phyloP scores from a whole-genome alignment of 2,113 vertebrate species.

The Semicossyphus pulcher region DNA sequence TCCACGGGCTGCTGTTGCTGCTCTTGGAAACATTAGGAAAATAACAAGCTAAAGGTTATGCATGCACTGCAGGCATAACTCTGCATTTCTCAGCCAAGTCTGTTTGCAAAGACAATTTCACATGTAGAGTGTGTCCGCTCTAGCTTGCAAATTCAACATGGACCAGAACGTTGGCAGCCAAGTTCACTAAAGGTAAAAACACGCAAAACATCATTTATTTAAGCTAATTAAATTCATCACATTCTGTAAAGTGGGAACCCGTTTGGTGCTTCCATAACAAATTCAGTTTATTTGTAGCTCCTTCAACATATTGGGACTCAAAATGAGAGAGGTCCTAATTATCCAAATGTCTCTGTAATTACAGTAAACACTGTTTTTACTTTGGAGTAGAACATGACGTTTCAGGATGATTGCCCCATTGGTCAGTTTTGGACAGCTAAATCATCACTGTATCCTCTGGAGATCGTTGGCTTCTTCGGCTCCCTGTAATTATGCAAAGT shows the following conservation, averaged over 20 bases:
- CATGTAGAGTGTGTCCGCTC: conserved; percentile 10
- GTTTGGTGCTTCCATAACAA: no score
- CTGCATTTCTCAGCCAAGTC: conserved; percentile 21
- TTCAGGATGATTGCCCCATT: conserved; percentile 12
- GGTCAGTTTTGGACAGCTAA: conserved; percentile 44
- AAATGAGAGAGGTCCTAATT: conserved; percentile 33
- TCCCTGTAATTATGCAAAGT: background rate
- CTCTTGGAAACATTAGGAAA: conserved; percentile 48
- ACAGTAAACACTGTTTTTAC: conserved; percentile 31
- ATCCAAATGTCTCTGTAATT: conserved; percentile 58
- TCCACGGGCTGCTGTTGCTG: conserved; percentile 30
- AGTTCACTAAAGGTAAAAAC: conserved; percentile 66
- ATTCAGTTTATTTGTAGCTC: conserved; percentile 17
- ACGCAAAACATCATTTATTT: conserved; percentile 12
- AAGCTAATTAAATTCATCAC: background rate
- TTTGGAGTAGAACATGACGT: background rate
- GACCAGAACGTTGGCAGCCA: conserved; percentile 23
- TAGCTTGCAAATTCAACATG: conserved; percentile 51
- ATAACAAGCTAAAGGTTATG: conserved; percentile 64
- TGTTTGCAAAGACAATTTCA: conserved; percentile 33
- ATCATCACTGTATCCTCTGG: background rate
- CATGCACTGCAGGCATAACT: conserved; percentile 48
- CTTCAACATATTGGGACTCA: conserved; percentile 4
- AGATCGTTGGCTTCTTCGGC: conserved; percentile 1
- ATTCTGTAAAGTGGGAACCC: no score